Base-by-base conservation (phyloP, 1,140 invertebrate species). In the Mercenaria mercenaria region DNA sequence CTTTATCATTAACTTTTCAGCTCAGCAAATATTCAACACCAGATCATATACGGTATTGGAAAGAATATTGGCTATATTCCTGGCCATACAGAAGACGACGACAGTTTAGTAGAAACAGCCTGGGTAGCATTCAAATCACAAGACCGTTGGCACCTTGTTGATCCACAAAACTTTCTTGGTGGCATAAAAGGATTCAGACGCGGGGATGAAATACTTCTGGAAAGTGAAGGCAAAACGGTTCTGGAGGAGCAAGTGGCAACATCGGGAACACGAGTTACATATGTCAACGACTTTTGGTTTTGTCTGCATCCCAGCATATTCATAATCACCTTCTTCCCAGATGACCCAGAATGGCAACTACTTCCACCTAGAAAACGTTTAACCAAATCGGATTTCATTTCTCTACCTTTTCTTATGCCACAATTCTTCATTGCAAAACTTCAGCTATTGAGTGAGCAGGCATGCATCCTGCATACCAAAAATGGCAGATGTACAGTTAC, bases 201-300 rank as follows among this genome's bases (percentile, higher is more conserved):
- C 3, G 72, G 43, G 8, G 72, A 23, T 8, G 72, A 76, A 76
- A 76, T 50, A 76, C 23, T 76, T 18, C 26, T 76, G 23, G 72
- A 76, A 76, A 23, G 13, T 76, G 10, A 76, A 10, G 72, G 72
- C 4, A n/a, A 76, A 39, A 26, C 23, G 39, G 39, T 76, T 23
- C 23, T 76, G 1, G 72, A 76, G n/a, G 72, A 76, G 29, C 39
- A 29, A 26, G n/a, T 2, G n/a, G 72, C 6, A 29, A 6, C 23
- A n/a, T 15, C 3, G 41, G 72, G 72, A 76, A 29, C 8, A 76
- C 6, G 43, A 41, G 23, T 43, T 4, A 39, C 39, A 29, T 10
- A 26, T n/a, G 39, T 76, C 43, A 50, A 76, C n/a, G 72, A 47
- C 20, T 76, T 76, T 10, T 76, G 72, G 72, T 76, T 76, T 76